Base-by-base conservation (phyloP, 64 coral and sea anemone genomes). In the Stichodactyla helianthus region DNA sequence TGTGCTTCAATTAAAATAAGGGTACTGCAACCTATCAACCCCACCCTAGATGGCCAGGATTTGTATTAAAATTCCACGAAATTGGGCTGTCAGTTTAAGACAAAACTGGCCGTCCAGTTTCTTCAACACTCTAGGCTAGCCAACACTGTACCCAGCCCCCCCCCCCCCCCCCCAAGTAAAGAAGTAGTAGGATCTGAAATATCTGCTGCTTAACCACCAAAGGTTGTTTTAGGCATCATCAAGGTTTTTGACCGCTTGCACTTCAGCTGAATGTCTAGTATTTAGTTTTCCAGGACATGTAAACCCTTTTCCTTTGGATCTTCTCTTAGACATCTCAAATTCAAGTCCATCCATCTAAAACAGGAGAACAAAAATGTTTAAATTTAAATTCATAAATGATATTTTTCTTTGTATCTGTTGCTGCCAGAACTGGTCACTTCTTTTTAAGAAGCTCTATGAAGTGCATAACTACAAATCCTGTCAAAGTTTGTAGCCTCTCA, bases 281-380 rank as follows among this genome's bases (percentile, higher is more conserved):
- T 89, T 92, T 35, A 96, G 81, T 96, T 96, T 96, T 50, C 94
- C 94, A n/a, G 94, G 94, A 82, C 94, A 93, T 71, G 88, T 96
- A 62, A 96, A 96, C 19, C 94, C 94, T 59, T 85, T 95, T 44
- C 94, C 94, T 78, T 82, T 92, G 25, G 59, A 70, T 27, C 86
- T 89, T 67, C 86, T 77, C 82, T 88, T 56, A 74, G 57, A 89
- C 67, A 62, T 83, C 71, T 85, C 87, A 51, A 87, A 77, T 56
- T 87, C 86, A 82, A 57, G 53, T 85, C 56, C 88, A 79, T 84
- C 76, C 84, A 77, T 86, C 61, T 51, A 71, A 5, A 83, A 71
- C 16, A 61, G 31, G 4, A 52, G 71, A 17, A 51, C 67, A 19
- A 79, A 62, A 52, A 53, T 53, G 28, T 54, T 26, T 61, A 2